Conservation (phyloP, 2,888 invertebrate species). For the Diaperis boleti region DNA sequence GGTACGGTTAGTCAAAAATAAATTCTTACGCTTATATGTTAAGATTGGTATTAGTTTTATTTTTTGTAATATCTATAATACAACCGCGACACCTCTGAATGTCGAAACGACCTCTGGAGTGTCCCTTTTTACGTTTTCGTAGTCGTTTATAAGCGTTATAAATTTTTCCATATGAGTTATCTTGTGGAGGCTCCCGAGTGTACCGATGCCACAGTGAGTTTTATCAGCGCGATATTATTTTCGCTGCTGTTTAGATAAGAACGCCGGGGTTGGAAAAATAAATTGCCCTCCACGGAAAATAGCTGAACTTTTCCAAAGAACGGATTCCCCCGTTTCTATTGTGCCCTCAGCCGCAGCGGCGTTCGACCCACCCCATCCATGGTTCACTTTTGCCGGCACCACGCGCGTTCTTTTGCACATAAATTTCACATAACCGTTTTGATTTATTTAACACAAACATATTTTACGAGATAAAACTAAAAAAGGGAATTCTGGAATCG, state of each 20-base stretch:
- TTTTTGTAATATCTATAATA: background rate
- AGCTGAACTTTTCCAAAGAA: constrained; percentile 67
- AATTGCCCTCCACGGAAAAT: constrained; percentile 68
- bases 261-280: constrained; percentile 67
- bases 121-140: constrained; percentile 20
- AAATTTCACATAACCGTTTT: constrained; percentile 51
- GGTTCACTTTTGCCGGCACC: constrained; percentile 38
- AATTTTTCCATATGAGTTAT: constrained; percentile 60
- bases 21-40: too few relatives aligned
- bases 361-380: constrained; percentile 42
- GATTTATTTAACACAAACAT: constrained; percentile 53
- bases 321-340: constrained; percentile 63
- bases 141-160: constrained; percentile 45
- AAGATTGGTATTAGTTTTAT: too few relatives aligned
- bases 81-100: background rate
- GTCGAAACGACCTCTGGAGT: background rate
- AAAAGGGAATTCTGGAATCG: constrained; percentile 40
- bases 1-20: too few relatives aligned
- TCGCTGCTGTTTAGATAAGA: constrained; percentile 68
- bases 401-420: constrained; percentile 44
- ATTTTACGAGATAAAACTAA: constrained; percentile 49
- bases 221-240: constrained; percentile 68
- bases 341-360: constrained; percentile 55
- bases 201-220: constrained; percentile 64
- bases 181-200: constrained; percentile 56